Percentiles rank a stretch among this genome's conserved stretches.
These are phyloP conservation scores for Cynoglossus semilaevis DNA, from an alignment of 2,113 vertebrate genomes.

Conservation along the genomic window DNA sequence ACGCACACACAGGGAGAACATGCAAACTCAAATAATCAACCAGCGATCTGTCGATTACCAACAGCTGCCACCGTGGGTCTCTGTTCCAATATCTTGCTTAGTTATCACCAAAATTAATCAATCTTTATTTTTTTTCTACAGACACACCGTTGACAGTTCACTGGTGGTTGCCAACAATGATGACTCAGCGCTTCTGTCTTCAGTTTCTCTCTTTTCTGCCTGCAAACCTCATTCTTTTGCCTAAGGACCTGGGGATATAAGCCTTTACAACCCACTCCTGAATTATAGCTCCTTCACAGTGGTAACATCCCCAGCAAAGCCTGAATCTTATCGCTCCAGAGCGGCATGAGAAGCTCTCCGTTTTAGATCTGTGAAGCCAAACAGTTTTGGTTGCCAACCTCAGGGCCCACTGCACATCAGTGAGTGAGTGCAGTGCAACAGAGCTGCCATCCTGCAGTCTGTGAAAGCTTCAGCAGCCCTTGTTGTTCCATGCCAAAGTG, in stretches of 20 bases:
- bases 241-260: conserved; percentile 65
- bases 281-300: conserved; percentile 73
- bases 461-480: conserved; percentile 40
- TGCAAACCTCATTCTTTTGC: conserved; percentile 54
- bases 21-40: no score
- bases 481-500: conserved; percentile 10
- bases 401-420: conserved; percentile 42
- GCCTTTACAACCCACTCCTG: conserved; percentile 65
- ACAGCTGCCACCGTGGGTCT: no score
- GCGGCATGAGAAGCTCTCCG: conserved; percentile 53
- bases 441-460: conserved; percentile 32
- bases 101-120: no score
- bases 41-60: no score
- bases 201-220: conserved; percentile 5
- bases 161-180: conserved; percentile 28
- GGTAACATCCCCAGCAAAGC: conserved; percentile 55
- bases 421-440: conserved; percentile 27
- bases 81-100: no score
- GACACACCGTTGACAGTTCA: conserved; percentile 15
- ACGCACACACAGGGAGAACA: no score
- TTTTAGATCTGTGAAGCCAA: conserved; percentile 64
- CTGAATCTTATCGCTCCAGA: conserved; percentile 65
- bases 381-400: conserved; percentile 57
- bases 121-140: no score
- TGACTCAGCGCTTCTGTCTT: conserved; percentile 47